Base-by-base conservation (phyloP, 2,113 vertebrate genomes). In the Clupea harengus region DNA sequence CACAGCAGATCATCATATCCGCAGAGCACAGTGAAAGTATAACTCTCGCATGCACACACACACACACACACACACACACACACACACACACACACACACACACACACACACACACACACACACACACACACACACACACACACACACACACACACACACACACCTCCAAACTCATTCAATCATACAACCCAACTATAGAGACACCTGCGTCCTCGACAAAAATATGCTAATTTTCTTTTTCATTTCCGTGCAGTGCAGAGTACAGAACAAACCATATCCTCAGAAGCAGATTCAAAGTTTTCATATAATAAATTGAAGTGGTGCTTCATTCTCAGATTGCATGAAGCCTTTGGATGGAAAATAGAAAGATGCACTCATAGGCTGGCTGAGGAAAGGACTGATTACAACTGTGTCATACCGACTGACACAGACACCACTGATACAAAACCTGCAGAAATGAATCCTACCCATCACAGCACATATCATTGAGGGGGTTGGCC, bases 151-250 rank as follows among this genome's bases (percentile, higher is more conserved):
- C 57, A 64, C 57, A n/a, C 18, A 22, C 25, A 72, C 64, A 72
- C 75, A n/a, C 75, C 85, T 46, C 84, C n/a, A 80, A 84, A 89
- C 64, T 87, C 83, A 86, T 72, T 87, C 87, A 90, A 49, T 85
- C 64, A 83, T 84, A 87, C 87, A 85, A 82, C 82, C 49, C 81
- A 32, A 81, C 45, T 86, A 87, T 85, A 82, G 50, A 88, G 89
- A 32, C 89, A 89, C 81, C 87, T 86, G 86, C 81, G 87, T 75
- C 88, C 85, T 84, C 54, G 82, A 47, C 83, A 84, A 75, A 75
- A 75, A 75, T 86, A 45, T 81, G 44, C 50, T 28, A 32, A 67
- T 46, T 87, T 72, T 20, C 6, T 75, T 57, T 82, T 57, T 81
- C 44, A 32, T 87, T 82, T 60, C 50, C 72, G 67, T 82, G 20